These are phyloP conservation scores for Apeltes quadracus DNA, from an alignment of 2,113 vertebrate species.

Conservation along the genomic window DNA sequence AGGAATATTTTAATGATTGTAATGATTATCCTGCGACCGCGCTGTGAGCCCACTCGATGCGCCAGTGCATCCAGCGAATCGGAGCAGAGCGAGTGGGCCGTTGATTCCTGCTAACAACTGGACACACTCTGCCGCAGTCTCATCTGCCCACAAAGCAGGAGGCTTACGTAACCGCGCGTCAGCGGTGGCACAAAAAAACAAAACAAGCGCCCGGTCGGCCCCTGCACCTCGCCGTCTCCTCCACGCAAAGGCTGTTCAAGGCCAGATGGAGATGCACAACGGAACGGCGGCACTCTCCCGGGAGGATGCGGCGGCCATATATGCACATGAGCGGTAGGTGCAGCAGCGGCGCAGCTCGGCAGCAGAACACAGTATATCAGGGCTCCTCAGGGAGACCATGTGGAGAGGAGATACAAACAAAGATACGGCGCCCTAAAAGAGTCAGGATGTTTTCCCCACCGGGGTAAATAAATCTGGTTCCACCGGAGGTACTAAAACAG, in stretches of 20 bases:
- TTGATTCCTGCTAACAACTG: conserved; percentile 68
- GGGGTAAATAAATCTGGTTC: neutral
- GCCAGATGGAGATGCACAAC: conserved; percentile 48
- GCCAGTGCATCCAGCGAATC: conserved; percentile 35
- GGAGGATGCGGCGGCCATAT: conserved; percentile 55
- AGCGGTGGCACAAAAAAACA: conserved; percentile 62
- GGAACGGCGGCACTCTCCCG: conserved; percentile 9
- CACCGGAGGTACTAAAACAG: neutral
- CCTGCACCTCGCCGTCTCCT: conserved; percentile 49
- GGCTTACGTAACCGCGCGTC: conserved; percentile 67
- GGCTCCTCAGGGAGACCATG: neutral
- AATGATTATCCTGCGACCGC: conserved; percentile 56
- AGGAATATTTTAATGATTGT: conserved; percentile 53
- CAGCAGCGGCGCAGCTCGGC: conserved; percentile 24
- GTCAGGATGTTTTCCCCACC: neutral
- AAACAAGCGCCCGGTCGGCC: conserved; percentile 46
- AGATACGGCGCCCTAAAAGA: neutral
- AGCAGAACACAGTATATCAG: neutral
- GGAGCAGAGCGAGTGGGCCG: conserved; percentile 29
- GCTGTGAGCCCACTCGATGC: conserved; percentile 16
- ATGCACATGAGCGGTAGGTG: conserved; percentile 49
- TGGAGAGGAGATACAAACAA: neutral
- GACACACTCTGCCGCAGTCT: conserved; percentile 64
- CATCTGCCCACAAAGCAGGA: conserved; percentile 68
- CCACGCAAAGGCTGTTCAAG: conserved; percentile 47